Base-by-base conservation (phyloP, 2,888 invertebrate species). In the Thera obeliscata region DNA sequence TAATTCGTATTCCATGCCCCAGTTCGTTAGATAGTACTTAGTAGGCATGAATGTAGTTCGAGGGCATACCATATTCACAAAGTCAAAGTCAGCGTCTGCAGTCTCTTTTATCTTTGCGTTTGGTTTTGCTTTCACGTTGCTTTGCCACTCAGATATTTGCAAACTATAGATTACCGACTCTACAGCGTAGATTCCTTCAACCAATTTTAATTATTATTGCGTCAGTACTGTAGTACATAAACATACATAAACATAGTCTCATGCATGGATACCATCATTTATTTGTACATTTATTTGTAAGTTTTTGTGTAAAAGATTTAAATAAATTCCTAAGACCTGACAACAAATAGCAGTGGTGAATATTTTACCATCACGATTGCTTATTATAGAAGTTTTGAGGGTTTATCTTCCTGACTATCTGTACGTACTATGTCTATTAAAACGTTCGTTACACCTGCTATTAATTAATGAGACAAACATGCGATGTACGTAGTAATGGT, bases 81-180 rank as follows among this genome's bases (percentile, higher is more conserved):
- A 49, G 58, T 12, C 58, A 12, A 41, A 41, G 5, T 41, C 36
- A 36, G 36, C 6, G 48, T 7, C 36, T 59, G 59, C 12, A 55
- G 55, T 38, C 58, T 35, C 8, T 36, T 58, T 36, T 50, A 50
- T 50, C 50, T 38, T 41, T 60, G 50, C 50, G 38, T 60, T 12
- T 11, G 48, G 49, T 33, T n/a, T 60, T 60, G 22, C 59, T 50
- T 38, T 7, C 41, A 56, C 41, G 36, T 22, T 22, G 11, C 55
- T 38, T 60, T 2, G 59, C 50, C 50, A 41, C 41, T 60, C 6
- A 2, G 4, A 60, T 50, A 60, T 60, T 60, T 50, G 22, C 9
- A 4, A 60, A 50, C 38, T 59, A 22, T 22, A 2, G 36, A 7
- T 22, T 22, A 50, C 49, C 3, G 49, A 4, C 49, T 49, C 0